Evolutionary conservation across 2,113 vertebrate genomes (phyloP).

Genomic region (Erpornis zantholeuca): DNA sequence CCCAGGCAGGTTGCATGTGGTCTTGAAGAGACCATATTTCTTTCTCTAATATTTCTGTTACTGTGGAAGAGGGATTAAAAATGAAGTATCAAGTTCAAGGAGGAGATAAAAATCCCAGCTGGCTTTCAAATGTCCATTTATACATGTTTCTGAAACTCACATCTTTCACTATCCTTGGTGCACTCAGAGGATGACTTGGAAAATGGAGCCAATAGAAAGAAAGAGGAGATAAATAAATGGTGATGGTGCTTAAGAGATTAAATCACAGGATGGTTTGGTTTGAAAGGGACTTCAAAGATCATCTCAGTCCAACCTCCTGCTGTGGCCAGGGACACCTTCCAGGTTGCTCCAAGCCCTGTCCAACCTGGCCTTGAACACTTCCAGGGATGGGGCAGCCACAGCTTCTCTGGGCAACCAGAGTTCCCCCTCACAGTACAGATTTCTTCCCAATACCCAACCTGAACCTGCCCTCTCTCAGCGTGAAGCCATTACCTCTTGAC

Average conservation of each 20-base stretch:
- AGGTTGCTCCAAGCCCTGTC: not conserved
- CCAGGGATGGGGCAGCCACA: not conserved
- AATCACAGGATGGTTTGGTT: not conserved
- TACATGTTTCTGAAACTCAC: not conserved
- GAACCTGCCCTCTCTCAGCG: not conserved
- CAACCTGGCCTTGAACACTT: not conserved
- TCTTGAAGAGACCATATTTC: not conserved
- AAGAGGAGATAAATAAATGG: not conserved
- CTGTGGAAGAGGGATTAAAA: not conserved
- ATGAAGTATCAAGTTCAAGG: not conserved
- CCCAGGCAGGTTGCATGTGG: not conserved
- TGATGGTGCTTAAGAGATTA: not conserved
- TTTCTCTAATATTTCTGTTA: not conserved
- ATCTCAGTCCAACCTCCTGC: not conserved
- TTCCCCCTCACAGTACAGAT: not conserved
- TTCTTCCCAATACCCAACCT: not conserved
- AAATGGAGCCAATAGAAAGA: not conserved
- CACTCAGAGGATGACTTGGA: not conserved
- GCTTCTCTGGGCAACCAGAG: not conserved
- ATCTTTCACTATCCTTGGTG: not conserved
- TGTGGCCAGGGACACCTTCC: not conserved
- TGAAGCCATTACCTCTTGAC: not conserved
- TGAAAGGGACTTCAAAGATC: not conserved
- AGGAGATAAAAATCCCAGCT: not conserved
- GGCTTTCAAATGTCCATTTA: not conserved